Evolutionary conservation across 2,797 vertebrate species (phyloP), one percentile per base, ranked within the genome.

Genomic region (Coranthus polyacanthus): DNA sequence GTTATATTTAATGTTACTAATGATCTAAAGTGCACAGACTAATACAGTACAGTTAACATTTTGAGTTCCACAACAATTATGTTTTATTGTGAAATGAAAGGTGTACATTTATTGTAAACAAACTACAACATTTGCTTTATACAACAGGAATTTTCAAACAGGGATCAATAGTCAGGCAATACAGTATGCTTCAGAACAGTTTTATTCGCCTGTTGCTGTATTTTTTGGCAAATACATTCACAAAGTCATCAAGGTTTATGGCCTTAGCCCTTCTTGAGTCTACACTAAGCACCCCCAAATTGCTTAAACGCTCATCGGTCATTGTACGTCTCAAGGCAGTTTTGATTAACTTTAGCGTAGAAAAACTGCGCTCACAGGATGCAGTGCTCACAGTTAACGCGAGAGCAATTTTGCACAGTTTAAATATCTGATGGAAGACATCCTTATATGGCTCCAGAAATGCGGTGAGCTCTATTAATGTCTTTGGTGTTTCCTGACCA

Each of bases 201-300:
- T 47, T 26, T 47, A 26, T 47, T 47, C 3, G 6, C 8, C 18
- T 44, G 21, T 46, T 46, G 21, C 2, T 69, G 49, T 38, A 2
- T 69, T 54, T 38, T 69, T 69, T 46, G 15, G 49, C 56, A 69
- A 60, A 69, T 50, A 69, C 58, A 70, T 62, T 22, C 36, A 49
- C 67, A 70, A 71, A 71, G 11, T 72, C 38, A 57, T 71, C 43
- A 42, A 64, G 53, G 51, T 57, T 51, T 64, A 57, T 57, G 45
- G 60, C 39, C 43, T 20, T 63, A 13, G 50, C 26, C 26, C 38
- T 68, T 43, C 29, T 12, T 26, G 46, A 49, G 1, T 46, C 21
- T 15, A 24, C 21, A 46, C 44, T 46, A 1, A 46, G 3, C 20
- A 22, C 44, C 20, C 24, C 9, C 15, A 32, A 29, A 17, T 49